Base-by-base conservation (phyloP, 2,888 invertebrate species). In the Ptychoptera albimana region DNA sequence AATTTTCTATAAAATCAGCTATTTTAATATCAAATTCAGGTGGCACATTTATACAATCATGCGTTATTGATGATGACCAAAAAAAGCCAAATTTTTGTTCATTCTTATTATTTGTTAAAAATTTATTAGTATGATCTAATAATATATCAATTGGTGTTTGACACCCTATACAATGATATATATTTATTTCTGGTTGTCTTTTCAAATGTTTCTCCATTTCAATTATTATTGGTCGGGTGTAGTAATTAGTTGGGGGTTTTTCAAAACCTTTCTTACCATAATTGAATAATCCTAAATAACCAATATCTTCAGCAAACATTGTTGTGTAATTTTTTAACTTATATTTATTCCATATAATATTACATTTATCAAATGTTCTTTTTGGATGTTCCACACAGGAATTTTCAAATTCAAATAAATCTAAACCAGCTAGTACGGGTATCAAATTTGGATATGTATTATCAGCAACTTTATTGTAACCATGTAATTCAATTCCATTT, bases 381-480 rank as follows among this genome's bases (percentile, higher is more conserved):
- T 23, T 3, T 1, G 70, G 66, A 38, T 64, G 63, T 0, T 64
- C 57, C 72, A 80, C 76, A 56, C 87, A 88, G 0, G 63, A 69
- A 45, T 66, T 64, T 42, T 67, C 68, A 39, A 87, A 60, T 54
- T 87, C 82, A 1, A 68, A 66, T 29, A 75, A 75, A 37, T 71
- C 73, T 37, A 79, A 59, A 0, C 92, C 92, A 2, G 79, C 75
- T 10, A 92, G 65, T 49, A 87, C 72, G 0, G 93, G 84, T 8
- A 84, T 74, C 46, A 94, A 60, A 61, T 94, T 94, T 1, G 91
- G 89, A 59, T 85, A 92, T 0, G 93, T 93, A 61, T 93, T 94
- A 61, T 93, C 93, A 3, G 79, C 94, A 8, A 94, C 83, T 71
- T 93, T 94, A 59, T 86, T 91, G 62, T 88, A 92, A 6, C 93